phyloP scores from a whole-genome alignment of 2,888 invertebrate species.

The Polyploca ridens region DNA sequence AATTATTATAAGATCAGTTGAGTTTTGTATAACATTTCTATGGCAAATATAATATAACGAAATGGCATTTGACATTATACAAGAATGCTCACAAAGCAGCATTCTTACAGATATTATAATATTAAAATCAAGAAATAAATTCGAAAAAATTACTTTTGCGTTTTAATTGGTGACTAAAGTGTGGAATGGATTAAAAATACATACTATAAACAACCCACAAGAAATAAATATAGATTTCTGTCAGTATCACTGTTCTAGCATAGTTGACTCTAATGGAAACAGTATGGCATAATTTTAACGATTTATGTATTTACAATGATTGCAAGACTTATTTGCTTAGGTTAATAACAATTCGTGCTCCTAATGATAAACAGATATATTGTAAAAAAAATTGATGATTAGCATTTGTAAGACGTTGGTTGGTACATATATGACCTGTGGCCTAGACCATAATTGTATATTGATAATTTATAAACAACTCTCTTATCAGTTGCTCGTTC shows the following conservation, averaged over 20 bases:
- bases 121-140: constrained; percentile 80
- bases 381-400: background rate
- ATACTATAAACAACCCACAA: background rate
- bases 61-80: constrained; percentile 76
- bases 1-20: constrained; percentile 73
- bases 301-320: background rate
- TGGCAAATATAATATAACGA: constrained; percentile 68
- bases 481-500: constrained; percentile 12
- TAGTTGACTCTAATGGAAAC: no score
- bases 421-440: constrained; percentile 45
- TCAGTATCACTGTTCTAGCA: no score
- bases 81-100: constrained; percentile 71
- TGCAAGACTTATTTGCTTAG: background rate
- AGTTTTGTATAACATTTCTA: constrained; percentile 81
- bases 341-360: background rate
- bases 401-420: constrained; percentile 13
- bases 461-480: constrained; percentile 49
- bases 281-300: background rate
- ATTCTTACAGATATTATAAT: constrained; percentile 79
- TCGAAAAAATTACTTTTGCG: constrained; percentile 57
- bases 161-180: constrained; percentile 43
- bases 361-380: background rate
- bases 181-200: background rate
- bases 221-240: no score
- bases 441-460: constrained; percentile 34